Evolutionary conservation across 2,113 vertebrate genomes (phyloP).

Genomic region (Mola mola): DNA sequence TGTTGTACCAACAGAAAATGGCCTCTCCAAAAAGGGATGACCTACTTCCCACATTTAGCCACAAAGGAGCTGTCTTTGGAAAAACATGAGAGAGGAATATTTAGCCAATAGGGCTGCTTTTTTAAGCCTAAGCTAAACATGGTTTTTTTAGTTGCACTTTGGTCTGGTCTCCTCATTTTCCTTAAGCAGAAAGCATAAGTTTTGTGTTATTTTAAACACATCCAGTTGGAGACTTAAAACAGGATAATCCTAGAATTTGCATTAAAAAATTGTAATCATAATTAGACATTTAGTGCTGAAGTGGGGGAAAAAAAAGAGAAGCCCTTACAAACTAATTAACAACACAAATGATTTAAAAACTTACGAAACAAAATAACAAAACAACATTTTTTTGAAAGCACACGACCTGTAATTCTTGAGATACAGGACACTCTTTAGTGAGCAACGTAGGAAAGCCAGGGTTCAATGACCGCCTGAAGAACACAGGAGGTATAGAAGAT

Average conservation of each 20-base stretch:
- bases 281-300: too few relatives aligned
- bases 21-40: slow-evolving; percentile 74
- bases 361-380: too few relatives aligned
- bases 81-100: slow-evolving; percentile 71
- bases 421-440: too few relatives aligned
- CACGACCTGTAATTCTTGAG: too few relatives aligned
- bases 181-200: neutral
- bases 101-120: slow-evolving; percentile 71
- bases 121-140: slow-evolving; percentile 55
- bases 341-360: too few relatives aligned
- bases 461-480: too few relatives aligned
- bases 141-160: slow-evolving; percentile 60
- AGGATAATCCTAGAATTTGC: neutral
- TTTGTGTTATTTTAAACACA: slow-evolving; percentile 6
- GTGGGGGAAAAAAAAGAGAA: too few relatives aligned
- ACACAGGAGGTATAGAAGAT: too few relatives aligned
- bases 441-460: too few relatives aligned
- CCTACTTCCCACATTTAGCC: slow-evolving; percentile 80
- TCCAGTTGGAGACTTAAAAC: neutral
- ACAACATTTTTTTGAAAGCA: too few relatives aligned
- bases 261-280: neutral
- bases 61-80: slow-evolving; percentile 74
- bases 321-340: too few relatives aligned
- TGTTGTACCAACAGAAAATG: slow-evolving; percentile 80
- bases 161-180: slow-evolving; percentile 19